Base-by-base conservation (phyloP, 1,140 invertebrate genomes). In the Apis dorsata region DNA sequence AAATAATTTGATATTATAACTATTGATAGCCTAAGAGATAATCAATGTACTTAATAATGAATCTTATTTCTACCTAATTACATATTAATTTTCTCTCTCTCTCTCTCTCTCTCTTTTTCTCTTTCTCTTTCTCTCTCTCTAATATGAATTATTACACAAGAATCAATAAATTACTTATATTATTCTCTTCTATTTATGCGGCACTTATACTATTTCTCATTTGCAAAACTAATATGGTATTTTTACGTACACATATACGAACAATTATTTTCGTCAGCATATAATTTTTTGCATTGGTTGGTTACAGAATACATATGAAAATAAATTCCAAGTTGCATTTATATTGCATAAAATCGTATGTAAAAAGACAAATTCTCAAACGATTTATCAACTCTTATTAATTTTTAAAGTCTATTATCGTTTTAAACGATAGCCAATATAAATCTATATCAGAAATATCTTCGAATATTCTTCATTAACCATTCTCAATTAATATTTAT, bases 11-110 rank as follows among this genome's bases (percentile, higher is more conserved):
- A 63, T 51, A 8, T 59, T 55, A 57, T 77, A 51, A 60, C n/a
- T 79, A 60, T 49, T 59, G 65, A 79, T 79, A 79, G 44, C 55
- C 73, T 69, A 81, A 76, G 55, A 60, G 57, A 70, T 66, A 60
- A 82, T 82, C 74, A 74, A 82, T 82, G 80, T 82, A 77, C 71
- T 81, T 75, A 81, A 81, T 62, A 63, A 28, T 65, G 71, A 81
- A 62, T 75, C 80, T 77, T 77, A 82, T 62, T 34, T 59, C 49
- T 82, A 57, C 21, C 19, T 51, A 82, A 28, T 74, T 82, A 82
- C 44, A n/a, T 77, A 34, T 77, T 55, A 51, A 59, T 60, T 49
- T 34, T 34, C 3, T 2, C 3, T 34, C 34, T 34, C 34, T 3
- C 34, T 34, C 34, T 34, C 34, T 34, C 28, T 65, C 34, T 34